phyloP scores from a whole-genome alignment of 2,888 invertebrate species.

The Aricia artaxerxes region DNA sequence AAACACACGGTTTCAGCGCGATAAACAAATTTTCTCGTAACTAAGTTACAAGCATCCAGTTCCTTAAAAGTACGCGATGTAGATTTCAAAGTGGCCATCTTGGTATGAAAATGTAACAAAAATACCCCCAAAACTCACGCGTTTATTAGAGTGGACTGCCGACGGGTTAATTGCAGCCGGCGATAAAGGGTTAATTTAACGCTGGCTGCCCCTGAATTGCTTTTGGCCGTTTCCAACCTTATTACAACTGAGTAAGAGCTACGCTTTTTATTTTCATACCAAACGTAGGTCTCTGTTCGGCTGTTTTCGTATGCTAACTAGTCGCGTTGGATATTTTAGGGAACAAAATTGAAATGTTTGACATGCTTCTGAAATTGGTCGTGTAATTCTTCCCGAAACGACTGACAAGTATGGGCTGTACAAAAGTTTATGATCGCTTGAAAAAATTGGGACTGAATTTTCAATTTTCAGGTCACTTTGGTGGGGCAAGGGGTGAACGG shows the following conservation, averaged over 20 bases:
- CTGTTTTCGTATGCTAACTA: constrained; percentile 18
- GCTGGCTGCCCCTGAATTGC: constrained; percentile 45
- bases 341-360: not conserved
- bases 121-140: constrained; percentile 44
- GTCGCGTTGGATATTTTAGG: not conserved
- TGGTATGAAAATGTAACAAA: constrained; percentile 1
- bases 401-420: not conserved
- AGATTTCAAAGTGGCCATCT: not conserved
- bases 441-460: no score
- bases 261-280: constrained; percentile 5
- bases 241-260: not conserved
- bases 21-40: no score
- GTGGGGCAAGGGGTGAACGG: no score
- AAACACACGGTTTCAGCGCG: no score
- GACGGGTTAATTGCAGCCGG: constrained; percentile 48
- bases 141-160: constrained; percentile 56
- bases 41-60: not conserved
- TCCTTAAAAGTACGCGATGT: not conserved
- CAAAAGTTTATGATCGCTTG: no score
- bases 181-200: constrained; percentile 68
- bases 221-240: not conserved
- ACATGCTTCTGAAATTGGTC: not conserved
- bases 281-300: not conserved
- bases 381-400: not conserved
- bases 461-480: no score